A percentile compares a stretch with the other conserved stretches of the same genome.
These are phyloP conservation scores for Ligdia adustata DNA, from an alignment of 2,888 invertebrate genomes.

Conservation along the genomic window DNA sequence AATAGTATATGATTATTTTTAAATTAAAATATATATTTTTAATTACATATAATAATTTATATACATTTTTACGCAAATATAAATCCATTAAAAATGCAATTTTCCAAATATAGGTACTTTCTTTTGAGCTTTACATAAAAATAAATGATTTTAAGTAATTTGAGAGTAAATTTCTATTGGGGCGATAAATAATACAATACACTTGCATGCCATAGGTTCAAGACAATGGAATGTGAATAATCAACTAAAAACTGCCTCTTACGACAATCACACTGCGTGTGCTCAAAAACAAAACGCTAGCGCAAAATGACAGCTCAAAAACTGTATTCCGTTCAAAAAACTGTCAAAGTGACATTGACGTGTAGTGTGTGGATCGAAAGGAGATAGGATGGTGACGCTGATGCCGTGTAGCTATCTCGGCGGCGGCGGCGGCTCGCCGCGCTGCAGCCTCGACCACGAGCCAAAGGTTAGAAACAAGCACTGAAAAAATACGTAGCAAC, in stretches of 20 bases:
- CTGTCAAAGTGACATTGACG: slow-evolving; percentile 71
- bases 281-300: slow-evolving; percentile 58
- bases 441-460: slow-evolving; percentile 80
- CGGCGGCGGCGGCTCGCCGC: slow-evolving; percentile 83
- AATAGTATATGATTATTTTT: no score
- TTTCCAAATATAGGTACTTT: no score
- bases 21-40: no score
- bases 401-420: slow-evolving; percentile 87
- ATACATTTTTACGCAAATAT: no score
- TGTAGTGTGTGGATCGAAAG: slow-evolving; percentile 59
- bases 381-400: slow-evolving; percentile 85
- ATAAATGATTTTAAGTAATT: no score
- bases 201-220: slow-evolving; percentile 26
- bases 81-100: no score
- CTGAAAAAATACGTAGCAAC: slow-evolving; percentile 9
- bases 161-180: no score
- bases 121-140: no score
- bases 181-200: not conserved
- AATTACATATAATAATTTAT: no score
- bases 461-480: slow-evolving; percentile 70
- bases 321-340: slow-evolving; percentile 66
- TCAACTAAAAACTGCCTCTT: slow-evolving; percentile 41
- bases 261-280: slow-evolving; percentile 42
- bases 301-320: slow-evolving; percentile 67
- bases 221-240: slow-evolving; percentile 57